Base-by-base conservation (phyloP, 2,888 invertebrate species). In the Chrysolina haemoptera region DNA sequence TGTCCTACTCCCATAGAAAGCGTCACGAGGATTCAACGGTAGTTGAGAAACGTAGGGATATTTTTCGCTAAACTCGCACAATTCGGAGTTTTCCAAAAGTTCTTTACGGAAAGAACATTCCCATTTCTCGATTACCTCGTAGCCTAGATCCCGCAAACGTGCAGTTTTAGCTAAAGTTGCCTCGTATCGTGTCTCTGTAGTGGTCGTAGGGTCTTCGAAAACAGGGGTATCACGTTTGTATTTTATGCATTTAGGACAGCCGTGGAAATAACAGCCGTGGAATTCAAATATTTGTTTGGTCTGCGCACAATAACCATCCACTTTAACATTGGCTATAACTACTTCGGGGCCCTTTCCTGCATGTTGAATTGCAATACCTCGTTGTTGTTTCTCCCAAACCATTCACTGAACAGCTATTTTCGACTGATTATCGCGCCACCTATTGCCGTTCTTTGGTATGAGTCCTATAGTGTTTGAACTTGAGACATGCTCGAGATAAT, bases 221-320 rank as follows among this genome's bases (percentile, higher is more conserved):
- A 64, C 11, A 6, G 70, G 62, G 14, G 16, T 8, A 27, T 69
- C 55, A 53, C 71, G 74, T 55, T 16, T 35, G n/a, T n/a, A 48
- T 64, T 75, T 79, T 14, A 70, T 70, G 70, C 50, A 79, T 48
- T 48, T 40, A 40, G 64, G 53, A 68, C 62, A 67, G 1, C 78
- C 76, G 62, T 79, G 79, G n/a, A 40, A 78, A 43, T 70, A 79
- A 46, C 76, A 79, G 1, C 79, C 78, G 18, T 75, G 71, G 71
- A 76, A 79, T 55, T 80, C 71, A 65, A 75, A 80, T 14, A 80
- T 66, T 43, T 74, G 71, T 40, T 76, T 75, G 27, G 27, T 27
- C 5, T 27, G 1, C 5, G 1, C 27, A 27, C 27, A 27, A 27
- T 1, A 27, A 27, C 27, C 27, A 27, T 27, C 27, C 27, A 27